Conservation (phyloP, 2,888 invertebrate genomes). For the Bruchidius siliquastri region DNA sequence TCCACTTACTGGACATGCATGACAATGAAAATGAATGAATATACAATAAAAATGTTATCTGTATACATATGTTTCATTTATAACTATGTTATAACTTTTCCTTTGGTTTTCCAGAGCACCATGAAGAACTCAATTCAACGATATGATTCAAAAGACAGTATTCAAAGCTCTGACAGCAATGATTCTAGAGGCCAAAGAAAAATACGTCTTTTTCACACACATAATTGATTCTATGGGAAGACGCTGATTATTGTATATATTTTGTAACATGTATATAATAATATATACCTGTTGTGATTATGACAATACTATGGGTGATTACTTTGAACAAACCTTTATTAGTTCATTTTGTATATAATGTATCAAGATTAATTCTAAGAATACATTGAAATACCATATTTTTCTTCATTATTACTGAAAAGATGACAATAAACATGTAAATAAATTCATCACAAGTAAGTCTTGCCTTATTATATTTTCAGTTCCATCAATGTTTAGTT, state of each 20-base stretch:
- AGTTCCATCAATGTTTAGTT: too few species aligned
- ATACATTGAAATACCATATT: neutral
- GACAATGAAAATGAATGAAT: too few species aligned
- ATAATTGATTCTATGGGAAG: neutral
- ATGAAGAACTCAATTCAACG: slow-evolving; percentile 17
- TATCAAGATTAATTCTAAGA: neutral
- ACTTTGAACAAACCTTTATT: neutral
- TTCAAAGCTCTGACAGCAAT: slow-evolving; percentile 23
- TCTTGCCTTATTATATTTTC: neutral
- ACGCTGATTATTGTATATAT: neutral
- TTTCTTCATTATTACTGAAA: neutral
- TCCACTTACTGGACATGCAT: too few species aligned
- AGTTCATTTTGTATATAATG: neutral
- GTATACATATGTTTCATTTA: too few species aligned
- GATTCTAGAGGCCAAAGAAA: slow-evolving; percentile 22
- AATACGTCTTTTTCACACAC: slow-evolving; percentile 5
- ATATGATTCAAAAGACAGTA: slow-evolving; percentile 28
- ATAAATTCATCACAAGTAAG: neutral
- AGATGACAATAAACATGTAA: neutral
- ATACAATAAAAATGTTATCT: too few species aligned
- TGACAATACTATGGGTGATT: neutral
- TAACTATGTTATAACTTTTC: too few species aligned
- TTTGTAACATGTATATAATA: neutral
- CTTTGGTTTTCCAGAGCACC: too few species aligned
- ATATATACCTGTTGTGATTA: neutral